A percentile compares a stretch with the other conserved stretches of the same genome.
Evolutionary conservation across 2,888 invertebrate genomes (phyloP).

Genomic region (Thymelicus acteon): DNA sequence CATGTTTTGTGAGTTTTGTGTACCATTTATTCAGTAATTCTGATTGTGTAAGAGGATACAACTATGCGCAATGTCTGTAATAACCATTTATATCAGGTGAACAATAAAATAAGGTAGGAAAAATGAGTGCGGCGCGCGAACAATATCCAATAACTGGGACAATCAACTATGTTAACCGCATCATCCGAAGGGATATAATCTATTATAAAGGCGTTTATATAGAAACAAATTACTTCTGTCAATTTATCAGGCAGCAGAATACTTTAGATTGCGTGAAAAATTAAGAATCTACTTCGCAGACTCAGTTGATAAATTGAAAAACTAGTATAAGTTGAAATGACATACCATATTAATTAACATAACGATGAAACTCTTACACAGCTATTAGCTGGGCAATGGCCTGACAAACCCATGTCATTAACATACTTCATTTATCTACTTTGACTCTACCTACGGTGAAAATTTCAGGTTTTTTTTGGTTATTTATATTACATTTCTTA

Average conservation of each 20-base stretch:
- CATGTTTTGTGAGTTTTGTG: no score
- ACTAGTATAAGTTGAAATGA: constrained; percentile 25
- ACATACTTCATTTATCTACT: not conserved
- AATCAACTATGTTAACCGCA: not conserved
- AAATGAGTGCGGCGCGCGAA: not conserved
- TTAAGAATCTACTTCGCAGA: constrained; percentile 8
- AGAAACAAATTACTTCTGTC: constrained; percentile 4
- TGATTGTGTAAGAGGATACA: not conserved
- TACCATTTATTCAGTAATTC: no score
- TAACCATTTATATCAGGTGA: no score
- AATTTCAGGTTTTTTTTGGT: not conserved
- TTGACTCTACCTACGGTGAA: not conserved
- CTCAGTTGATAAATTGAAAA: constrained; percentile 17
- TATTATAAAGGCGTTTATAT: constrained; percentile 4
- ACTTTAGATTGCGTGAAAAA: constrained; percentile 7
- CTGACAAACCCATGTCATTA: constrained; percentile 10
- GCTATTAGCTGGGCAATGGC: constrained; percentile 22
- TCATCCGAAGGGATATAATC: not conserved
- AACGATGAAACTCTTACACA: constrained; percentile 19
- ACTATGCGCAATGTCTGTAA: not conserved
- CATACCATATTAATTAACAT: constrained; percentile 30
- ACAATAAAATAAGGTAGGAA: not conserved
- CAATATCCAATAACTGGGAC: not conserved
- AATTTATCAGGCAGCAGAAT: not conserved
- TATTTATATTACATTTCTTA: no score